Percentiles rank a stretch among this genome's conserved stretches.
phyloP scores from a whole-genome alignment of 2,797 vertebrate species.

The Lateolabrax maculatus region DNA sequence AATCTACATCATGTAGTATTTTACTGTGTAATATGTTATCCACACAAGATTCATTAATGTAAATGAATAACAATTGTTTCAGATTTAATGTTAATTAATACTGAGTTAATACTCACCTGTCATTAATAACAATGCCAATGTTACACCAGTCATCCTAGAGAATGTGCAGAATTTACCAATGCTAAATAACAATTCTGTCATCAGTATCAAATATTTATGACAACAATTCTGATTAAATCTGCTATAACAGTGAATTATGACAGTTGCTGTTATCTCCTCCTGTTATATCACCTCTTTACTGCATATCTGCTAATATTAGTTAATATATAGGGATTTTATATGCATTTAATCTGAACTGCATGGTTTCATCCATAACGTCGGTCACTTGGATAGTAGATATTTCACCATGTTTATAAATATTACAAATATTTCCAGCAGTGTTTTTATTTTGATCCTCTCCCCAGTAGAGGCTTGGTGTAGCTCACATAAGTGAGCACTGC shows the following conservation, averaged over 20 bases:
- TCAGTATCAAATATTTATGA: constrained; percentile 20
- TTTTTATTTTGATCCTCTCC: constrained; percentile 63
- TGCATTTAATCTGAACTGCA: constrained; percentile 18
- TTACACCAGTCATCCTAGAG: constrained; percentile 39
- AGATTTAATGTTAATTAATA: constrained; percentile 42
- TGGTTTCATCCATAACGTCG: constrained; percentile 22
- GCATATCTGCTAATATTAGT: constrained; percentile 24
- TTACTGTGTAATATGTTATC: constrained; percentile 33
- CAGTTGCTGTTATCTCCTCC: background rate
- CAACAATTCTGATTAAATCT: constrained; percentile 15
- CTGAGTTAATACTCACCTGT: constrained; percentile 43
- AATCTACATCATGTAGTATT: constrained; percentile 19
- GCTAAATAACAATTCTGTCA: constrained; percentile 46
- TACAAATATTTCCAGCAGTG: constrained; percentile 48
- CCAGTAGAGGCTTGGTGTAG: constrained; percentile 57
- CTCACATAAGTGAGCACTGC: constrained; percentile 77
- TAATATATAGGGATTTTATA: constrained; percentile 11
- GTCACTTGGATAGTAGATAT: constrained; percentile 43
- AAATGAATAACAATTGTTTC: constrained; percentile 50
- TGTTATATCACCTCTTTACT: constrained; percentile 19
- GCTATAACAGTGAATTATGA: constrained; percentile 29
- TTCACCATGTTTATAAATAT: constrained; percentile 45
- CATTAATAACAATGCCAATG: constrained; percentile 48
- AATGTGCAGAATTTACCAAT: constrained; percentile 23
- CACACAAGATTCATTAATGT: constrained; percentile 41